These are phyloP conservation scores for Epinotia demarniana DNA, from an alignment of 2,888 invertebrate genomes.

Conservation along the genomic window DNA sequence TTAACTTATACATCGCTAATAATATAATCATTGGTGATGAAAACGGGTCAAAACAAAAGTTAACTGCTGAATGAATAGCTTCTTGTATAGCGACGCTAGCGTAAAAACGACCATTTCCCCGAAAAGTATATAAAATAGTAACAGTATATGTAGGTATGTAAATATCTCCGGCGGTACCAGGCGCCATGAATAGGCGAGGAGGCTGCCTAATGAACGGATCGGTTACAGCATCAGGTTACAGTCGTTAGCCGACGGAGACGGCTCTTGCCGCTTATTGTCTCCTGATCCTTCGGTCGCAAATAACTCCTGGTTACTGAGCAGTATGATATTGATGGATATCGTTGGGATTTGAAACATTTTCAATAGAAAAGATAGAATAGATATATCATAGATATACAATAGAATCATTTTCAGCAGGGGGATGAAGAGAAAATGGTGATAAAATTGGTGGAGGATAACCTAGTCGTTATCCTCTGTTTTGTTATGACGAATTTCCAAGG, in stretches of 20 bases:
- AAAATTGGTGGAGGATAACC: no score
- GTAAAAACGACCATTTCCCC: neutral
- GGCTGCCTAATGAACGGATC: conserved; percentile 74
- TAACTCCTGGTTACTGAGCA: conserved; percentile 46
- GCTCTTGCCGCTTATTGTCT: conserved; percentile 67
- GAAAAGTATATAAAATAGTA: neutral
- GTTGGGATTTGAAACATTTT: neutral
- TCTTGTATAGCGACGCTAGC: neutral
- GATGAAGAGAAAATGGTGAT: neutral
- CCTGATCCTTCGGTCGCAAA: conserved; percentile 56
- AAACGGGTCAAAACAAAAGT: conserved; percentile 5
- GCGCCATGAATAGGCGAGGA: conserved; percentile 61
- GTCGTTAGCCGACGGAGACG: conserved; percentile 69
- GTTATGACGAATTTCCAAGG: neutral
- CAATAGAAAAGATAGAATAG: neutral
- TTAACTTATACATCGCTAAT: conserved; percentile 42
- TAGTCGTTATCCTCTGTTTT: no score
- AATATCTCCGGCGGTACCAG: conserved; percentile 58
- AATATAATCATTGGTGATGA: conserved; percentile 40
- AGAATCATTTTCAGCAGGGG: no score
- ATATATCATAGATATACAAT: no score
- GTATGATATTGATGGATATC: conserved; percentile 10
- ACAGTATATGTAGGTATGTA: conserved; percentile 60
- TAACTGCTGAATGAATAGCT: neutral
- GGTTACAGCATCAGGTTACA: conserved; percentile 74